Evolutionary conservation across 2,888 invertebrate genomes (phyloP).

Genomic region (Caenorhabditis sp.): DNA sequence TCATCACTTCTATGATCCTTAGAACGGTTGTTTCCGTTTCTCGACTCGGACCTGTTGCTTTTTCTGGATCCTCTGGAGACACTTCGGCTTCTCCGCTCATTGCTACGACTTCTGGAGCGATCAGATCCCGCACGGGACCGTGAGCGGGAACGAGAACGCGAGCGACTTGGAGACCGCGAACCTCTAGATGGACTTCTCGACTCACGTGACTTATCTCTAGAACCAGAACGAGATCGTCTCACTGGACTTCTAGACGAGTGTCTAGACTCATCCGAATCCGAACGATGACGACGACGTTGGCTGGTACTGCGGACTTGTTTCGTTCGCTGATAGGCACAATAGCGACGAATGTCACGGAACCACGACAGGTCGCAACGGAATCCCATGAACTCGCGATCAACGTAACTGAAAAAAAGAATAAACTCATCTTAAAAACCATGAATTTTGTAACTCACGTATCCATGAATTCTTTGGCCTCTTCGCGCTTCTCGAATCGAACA

Average conservation of each 20-base stretch:
- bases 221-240: not conserved
- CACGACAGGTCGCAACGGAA: constrained; percentile 76
- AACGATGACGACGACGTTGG: constrained; percentile 51
- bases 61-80: constrained; percentile 1
- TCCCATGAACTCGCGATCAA: constrained; percentile 75
- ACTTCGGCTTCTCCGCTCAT: constrained; percentile 16
- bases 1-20: not conserved
- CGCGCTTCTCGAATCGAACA: constrained; percentile 79
- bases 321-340: constrained; percentile 56
- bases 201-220: not conserved
- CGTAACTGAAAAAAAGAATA: constrained; percentile 68
- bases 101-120: constrained; percentile 19
- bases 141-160: constrained; percentile 12
- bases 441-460: constrained; percentile 63
- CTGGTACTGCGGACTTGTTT: constrained; percentile 35
- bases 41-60: constrained; percentile 10
- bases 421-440: not conserved
- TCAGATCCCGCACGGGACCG: constrained; percentile 7
- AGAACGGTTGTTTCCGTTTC: constrained; percentile 1
- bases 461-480: constrained; percentile 77
- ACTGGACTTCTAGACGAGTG: constrained; percentile 4
- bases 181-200: not conserved
- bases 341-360: constrained; percentile 81
- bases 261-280: constrained; percentile 41
- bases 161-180: constrained; percentile 4